Percentiles rank a stretch among this genome's conserved stretches.
phyloP scores from a whole-genome alignment of 2,888 invertebrate genomes.

The Lasioglossum leucozonium region DNA sequence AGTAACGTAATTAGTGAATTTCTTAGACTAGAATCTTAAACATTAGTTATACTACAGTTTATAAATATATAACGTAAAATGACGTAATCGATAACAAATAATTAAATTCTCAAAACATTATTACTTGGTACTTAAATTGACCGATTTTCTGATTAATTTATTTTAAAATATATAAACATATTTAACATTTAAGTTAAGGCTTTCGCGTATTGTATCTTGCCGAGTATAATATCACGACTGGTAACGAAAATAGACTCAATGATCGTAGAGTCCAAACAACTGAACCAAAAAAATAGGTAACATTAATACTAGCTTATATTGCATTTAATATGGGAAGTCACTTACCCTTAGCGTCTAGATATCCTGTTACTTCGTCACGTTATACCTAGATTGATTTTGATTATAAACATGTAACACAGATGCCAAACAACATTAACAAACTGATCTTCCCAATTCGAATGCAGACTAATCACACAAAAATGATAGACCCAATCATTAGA shows the following conservation, averaged over 20 bases:
- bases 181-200: constrained; percentile 21
- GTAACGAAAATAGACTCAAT: not conserved
- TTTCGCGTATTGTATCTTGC: not conserved
- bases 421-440: not conserved
- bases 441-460: not conserved
- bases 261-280: not conserved
- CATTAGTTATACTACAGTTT: constrained; percentile 38
- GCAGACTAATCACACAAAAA: not conserved
- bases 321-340: not conserved
- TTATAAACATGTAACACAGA: not conserved
- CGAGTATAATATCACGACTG: not conserved
- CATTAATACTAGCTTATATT: not conserved
- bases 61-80: constrained; percentile 29
- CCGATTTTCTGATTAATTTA: too few species aligned
- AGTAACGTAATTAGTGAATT: constrained; percentile 21
- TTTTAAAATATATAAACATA: too few species aligned
- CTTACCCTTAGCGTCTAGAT: not conserved
- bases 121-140: constrained; percentile 17
- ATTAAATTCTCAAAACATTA: constrained; percentile 34
- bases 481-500: not conserved
- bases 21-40: constrained; percentile 55
- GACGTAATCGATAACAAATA: constrained; percentile 31
- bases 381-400: not conserved
- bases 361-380: not conserved
- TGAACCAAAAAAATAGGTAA: not conserved